Base-by-base conservation (phyloP, 2,888 invertebrate genomes). In the Aphodius sticticus region DNA sequence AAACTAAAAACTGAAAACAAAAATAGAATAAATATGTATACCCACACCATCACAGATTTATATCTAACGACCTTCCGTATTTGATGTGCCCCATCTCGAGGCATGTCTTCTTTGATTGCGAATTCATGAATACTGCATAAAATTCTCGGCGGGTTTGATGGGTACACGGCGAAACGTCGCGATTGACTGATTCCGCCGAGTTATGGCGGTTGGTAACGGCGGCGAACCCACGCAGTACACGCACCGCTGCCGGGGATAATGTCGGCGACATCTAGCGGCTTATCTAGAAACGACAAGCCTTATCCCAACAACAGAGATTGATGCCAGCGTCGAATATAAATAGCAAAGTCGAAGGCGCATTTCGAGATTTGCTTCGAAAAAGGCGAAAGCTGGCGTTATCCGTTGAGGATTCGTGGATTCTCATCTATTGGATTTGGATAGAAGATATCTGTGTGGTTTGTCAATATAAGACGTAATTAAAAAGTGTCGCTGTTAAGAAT, bases 261-360 rank as follows among this genome's bases (percentile, higher is more conserved):
- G 53, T 53, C 9, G 53, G 53, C 53, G 53, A 53, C 53, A 53
- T 53, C 53, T 53, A 53, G 53, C 53, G 53, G 53, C 53, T 53
- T 53, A 53, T 53, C 53, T 53, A 53, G 53, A 53, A 53, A 53
- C 53, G 53, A 53, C 53, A 53, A 53, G 53, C 53, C 53, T 53
- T 53, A 53, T 53, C 53, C 53, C 53, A 53, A 53, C 53, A 53
- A 53, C 53, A 53, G 53, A 53, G 53, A 53, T 53, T 53, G 53
- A 53, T 53, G 53, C 53, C 53, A 7, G 53, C 53, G 53, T 53
- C 53, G 53, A 53, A 53, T 53, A 53, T 53, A 53, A 53, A 53
- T 53, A 53, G 53, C 53, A 12, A 53, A 53, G 53, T 53, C 53
- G 53, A 5, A 2, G 53, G 53, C 53, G 53, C 4, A 53, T 53